Base-by-base conservation (phyloP, 2,888 invertebrate genomes). In the Lysandra coridon region DNA sequence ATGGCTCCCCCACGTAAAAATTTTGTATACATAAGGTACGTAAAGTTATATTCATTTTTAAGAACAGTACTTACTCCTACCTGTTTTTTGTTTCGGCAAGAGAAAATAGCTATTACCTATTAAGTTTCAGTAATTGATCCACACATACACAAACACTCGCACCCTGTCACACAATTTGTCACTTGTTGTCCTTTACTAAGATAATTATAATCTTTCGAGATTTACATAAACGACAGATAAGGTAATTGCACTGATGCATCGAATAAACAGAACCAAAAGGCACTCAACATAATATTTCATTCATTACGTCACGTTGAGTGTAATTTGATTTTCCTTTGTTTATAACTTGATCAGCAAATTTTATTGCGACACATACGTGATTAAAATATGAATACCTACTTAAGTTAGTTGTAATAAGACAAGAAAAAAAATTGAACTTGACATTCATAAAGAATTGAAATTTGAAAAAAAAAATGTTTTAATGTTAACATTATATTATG, bases 261-360 rank as follows among this genome's bases (percentile, higher is more conserved):
- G 10, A 69, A 69, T 69, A 69, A 69, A 69, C 69, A 69, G 10
- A 30, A 64, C 12, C 30, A 64, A 69, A 33, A 69, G 33, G 33
- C 6, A 37, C 33, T 4, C 14, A 33, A 69, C 33, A 69, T 30
- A 17, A 14, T 60, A 64, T 69, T 69, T 30, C 64, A 69, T 69
- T 37, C 4, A 37, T 69, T 33, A 37, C 33, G 5, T 69, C 33
- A 37, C 33, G 5, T 69, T 69, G 17, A 33, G 17, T 69, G 69
- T 69, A 69, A 69, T 69, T 69, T 69, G 69, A 69, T 69, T 69
- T 64, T 64, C 64, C 64, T 64, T 64, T 69, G 33, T 14, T 33
- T 69, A 37, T 37, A 14, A 37, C 12, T 37, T 17, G 69, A 69
- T 69, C 69, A 69, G 69, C 69, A 33, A 33, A 69, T 69, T 69